These are phyloP conservation scores for Miniopterus natalensis DNA, from an alignment of 2,113 vertebrate genomes.

Conservation along the genomic window DNA sequence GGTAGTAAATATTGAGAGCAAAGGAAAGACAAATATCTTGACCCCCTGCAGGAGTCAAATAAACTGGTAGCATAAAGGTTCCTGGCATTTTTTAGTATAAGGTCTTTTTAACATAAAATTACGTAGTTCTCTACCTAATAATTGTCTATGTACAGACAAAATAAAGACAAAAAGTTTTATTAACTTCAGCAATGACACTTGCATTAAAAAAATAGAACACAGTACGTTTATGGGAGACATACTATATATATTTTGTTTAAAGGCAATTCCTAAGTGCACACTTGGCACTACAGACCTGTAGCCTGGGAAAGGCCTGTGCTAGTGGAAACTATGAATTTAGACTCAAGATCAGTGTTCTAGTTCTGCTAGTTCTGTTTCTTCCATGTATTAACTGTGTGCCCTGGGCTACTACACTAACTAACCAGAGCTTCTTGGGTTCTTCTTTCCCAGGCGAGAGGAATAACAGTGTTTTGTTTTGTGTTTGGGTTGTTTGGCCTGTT, in stretches of 20 bases:
- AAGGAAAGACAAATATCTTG: not conserved
- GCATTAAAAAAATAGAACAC: not conserved
- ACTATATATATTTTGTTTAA: not conserved
- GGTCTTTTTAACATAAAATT: not conserved
- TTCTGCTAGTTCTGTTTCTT: not conserved
- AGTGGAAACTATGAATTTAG: not conserved
- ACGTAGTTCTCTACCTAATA: not conserved
- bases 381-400: not conserved
- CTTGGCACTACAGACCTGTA: rapidly evolving
- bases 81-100: not conserved
- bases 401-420: not conserved
- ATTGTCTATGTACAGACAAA: not conserved
- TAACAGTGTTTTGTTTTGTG: not conserved
- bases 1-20: not conserved
- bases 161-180: not conserved
- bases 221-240: not conserved
- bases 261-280: not conserved
- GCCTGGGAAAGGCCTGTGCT: not conserved
- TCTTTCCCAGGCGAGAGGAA: not conserved
- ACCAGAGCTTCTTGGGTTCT: not conserved
- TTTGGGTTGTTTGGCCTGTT: not conserved
- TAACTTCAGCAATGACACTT: not conserved
- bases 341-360: not conserved
- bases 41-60: not conserved
- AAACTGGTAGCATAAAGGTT: not conserved